These are phyloP conservation scores for Caracal caracal DNA, from an alignment of 2,113 vertebrate genomes.

Conservation along the genomic window DNA sequence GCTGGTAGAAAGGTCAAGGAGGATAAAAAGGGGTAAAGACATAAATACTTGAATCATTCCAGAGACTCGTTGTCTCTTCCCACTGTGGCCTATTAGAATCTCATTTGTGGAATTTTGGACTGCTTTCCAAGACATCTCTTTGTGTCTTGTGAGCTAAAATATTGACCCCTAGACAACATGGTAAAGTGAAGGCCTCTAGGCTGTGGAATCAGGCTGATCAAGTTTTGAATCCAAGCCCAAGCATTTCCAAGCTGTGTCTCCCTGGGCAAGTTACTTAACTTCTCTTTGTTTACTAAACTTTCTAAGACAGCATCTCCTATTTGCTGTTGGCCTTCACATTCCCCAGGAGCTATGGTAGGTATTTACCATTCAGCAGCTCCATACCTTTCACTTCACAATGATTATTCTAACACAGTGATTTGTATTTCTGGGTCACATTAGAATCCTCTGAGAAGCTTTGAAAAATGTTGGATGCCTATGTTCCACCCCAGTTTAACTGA, in stretches of 20 bases:
- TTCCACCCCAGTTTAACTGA: background rate
- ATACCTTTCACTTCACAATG: background rate
- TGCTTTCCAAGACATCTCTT: background rate
- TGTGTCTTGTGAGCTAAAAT: background rate
- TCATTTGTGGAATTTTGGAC: background rate
- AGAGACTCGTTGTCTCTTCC: background rate
- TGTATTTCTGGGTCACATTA: constrained; percentile 25
- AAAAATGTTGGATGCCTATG: background rate
- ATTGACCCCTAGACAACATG: background rate
- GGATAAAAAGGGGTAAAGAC: background rate
- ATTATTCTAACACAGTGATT: background rate
- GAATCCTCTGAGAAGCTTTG: background rate
- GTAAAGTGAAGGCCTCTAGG: background rate
- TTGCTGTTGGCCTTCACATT: background rate
- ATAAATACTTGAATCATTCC: background rate
- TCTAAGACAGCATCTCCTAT: background rate
- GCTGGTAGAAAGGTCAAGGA: background rate
- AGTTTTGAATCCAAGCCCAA: constrained; percentile 3
- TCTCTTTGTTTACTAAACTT: constrained; percentile 17
- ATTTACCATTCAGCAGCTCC: background rate
- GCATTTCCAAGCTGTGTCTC: background rate
- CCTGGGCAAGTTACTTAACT: background rate
- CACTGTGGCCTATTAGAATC: background rate
- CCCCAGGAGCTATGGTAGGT: background rate
- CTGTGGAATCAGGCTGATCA: background rate